These are phyloP conservation scores for Cosmia pyralina DNA, from an alignment of 2,888 invertebrate species.

Conservation along the genomic window DNA sequence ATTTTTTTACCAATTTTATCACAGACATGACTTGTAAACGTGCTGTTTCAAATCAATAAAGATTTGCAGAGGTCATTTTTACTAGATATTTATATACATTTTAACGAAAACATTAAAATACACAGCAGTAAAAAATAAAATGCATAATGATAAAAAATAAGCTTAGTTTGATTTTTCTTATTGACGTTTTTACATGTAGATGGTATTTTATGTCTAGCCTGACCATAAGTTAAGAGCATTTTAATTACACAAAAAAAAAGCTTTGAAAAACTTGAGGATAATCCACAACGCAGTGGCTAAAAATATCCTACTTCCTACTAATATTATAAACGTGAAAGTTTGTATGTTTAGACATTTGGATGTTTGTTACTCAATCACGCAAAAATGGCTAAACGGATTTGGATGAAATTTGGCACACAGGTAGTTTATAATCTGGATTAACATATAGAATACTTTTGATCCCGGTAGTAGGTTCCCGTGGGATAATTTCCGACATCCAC, in stretches of 20 bases:
- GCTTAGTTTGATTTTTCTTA: background rate
- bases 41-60: background rate
- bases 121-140: background rate
- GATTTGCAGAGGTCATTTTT: background rate
- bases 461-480: too few species aligned
- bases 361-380: too few species aligned
- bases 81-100: background rate
- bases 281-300: too few species aligned
- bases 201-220: background rate
- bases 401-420: too few species aligned
- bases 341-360: too few species aligned
- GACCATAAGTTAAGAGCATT: background rate
- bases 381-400: too few species aligned
- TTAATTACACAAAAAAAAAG: background rate
- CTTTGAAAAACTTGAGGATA: constrained; percentile 3
- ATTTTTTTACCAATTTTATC: background rate
- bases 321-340: too few species aligned
- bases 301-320: too few species aligned
- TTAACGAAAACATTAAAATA: background rate
- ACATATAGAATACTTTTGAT: too few species aligned
- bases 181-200: constrained; percentile 6
- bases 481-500: too few species aligned
- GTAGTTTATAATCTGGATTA: too few species aligned
- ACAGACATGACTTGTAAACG: background rate
- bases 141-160: background rate